Conservation (phyloP, 2,888 invertebrate species). For the Torymus aiolomorphi region DNA sequence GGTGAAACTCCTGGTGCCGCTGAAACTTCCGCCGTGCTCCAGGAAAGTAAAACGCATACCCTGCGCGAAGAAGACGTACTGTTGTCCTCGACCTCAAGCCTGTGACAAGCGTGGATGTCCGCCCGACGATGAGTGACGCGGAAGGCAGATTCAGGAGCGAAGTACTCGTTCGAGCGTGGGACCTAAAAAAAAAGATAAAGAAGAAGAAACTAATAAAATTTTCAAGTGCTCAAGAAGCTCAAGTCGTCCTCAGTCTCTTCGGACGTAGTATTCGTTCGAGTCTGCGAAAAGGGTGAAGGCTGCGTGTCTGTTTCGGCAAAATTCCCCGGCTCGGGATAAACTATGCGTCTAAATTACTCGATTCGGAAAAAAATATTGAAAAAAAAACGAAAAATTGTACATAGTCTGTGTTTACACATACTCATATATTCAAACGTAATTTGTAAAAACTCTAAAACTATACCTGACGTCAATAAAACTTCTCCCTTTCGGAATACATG, state of each 20-base stretch:
- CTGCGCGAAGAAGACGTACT: conserved; percentile 38
- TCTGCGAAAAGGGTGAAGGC: not conserved
- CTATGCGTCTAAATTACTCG: no score
- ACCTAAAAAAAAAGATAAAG: conserved; percentile 10
- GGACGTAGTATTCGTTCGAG: conserved; percentile 47
- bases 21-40: conserved; percentile 57
- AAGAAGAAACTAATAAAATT: not conserved
- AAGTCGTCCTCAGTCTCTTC: conserved; percentile 31
- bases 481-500: conserved; percentile 6
- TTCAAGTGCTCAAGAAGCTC: conserved; percentile 44
- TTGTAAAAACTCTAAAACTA: not conserved
- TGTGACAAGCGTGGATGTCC: not conserved
- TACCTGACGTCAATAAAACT: conserved; percentile 12
- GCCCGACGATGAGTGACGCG: not conserved
- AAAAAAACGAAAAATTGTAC: not conserved
- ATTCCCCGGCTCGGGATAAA: conserved; percentile 12
- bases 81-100: conserved; percentile 51
- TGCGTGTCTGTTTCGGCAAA: not conserved
- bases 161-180: not conserved
- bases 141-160: not conserved
- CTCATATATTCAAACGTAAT: no score
- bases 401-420: not conserved
- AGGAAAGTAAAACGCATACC: conserved; percentile 56
- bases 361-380: not conserved
- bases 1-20: conserved; percentile 26